Evolutionary conservation across 2,888 invertebrate genomes (phyloP).

Genomic region (Melipona bicolor): DNA sequence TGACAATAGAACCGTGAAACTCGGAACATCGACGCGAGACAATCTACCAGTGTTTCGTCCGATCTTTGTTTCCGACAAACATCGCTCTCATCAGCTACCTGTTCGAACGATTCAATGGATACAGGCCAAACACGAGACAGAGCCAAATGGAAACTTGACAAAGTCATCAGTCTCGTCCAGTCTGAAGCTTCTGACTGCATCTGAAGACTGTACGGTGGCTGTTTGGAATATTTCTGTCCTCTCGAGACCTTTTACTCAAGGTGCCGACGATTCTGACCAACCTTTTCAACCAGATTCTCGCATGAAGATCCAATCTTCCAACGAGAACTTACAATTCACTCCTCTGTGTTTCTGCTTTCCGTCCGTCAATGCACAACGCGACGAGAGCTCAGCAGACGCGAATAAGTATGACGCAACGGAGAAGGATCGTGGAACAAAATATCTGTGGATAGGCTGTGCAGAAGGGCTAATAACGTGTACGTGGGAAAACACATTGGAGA

Average conservation of each 20-base stretch:
- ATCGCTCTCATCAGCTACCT: slow-evolving; percentile 73
- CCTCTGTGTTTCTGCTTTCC: slow-evolving; percentile 67
- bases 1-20: neutral
- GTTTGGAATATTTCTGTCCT: slow-evolving; percentile 79
- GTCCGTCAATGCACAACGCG: slow-evolving; percentile 20
- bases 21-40: neutral
- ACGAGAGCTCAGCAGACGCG: neutral
- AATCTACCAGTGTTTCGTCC: slow-evolving; percentile 23
- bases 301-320: slow-evolving; percentile 34
- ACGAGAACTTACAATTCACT: slow-evolving; percentile 34
- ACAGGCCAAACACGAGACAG: slow-evolving; percentile 67
- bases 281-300: slow-evolving; percentile 65
- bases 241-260: neutral
- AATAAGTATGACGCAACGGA: slow-evolving; percentile 24
- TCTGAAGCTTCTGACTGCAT: slow-evolving; percentile 79
- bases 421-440: slow-evolving; percentile 38
- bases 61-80: slow-evolving; percentile 55
- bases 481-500: slow-evolving; percentile 89
- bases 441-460: slow-evolving; percentile 75
- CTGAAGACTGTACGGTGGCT: slow-evolving; percentile 78
- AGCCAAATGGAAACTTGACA: slow-evolving; percentile 71
- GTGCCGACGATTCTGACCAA: slow-evolving; percentile 6
- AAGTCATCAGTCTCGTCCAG: slow-evolving; percentile 52
- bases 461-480: slow-evolving; percentile 82
- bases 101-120: slow-evolving; percentile 81